These are phyloP conservation scores for Alectoris magna DNA, from an alignment of 2,797 vertebrate genomes.

Conservation along the genomic window DNA sequence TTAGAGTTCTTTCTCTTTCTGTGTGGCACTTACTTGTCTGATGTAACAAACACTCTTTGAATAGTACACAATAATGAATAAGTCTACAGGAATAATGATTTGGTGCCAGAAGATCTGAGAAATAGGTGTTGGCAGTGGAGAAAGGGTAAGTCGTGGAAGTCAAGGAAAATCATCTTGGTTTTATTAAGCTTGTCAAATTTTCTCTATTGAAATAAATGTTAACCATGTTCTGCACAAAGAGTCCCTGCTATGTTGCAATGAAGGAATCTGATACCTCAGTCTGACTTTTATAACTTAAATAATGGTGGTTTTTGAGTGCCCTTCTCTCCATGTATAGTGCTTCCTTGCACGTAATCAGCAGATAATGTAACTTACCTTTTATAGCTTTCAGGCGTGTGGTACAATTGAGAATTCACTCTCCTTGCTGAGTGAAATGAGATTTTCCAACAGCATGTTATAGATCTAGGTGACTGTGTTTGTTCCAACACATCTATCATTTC, in stretches of 20 bases:
- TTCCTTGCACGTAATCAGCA: slow-evolving; percentile 34
- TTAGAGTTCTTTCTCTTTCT: background rate
- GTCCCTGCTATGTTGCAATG: slow-evolving; percentile 5
- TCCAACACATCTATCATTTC: slow-evolving; percentile 41
- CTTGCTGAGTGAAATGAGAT: slow-evolving; percentile 23
- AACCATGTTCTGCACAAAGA: slow-evolving; percentile 28
- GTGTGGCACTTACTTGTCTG: background rate
- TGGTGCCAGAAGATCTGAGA: slow-evolving; percentile 54
- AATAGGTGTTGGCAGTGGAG: slow-evolving; percentile 28
- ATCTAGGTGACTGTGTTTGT: slow-evolving; percentile 52
- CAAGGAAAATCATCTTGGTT: slow-evolving; percentile 60
- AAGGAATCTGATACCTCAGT: slow-evolving; percentile 26
- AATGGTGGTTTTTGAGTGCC: slow-evolving; percentile 33
- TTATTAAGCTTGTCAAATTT: slow-evolving; percentile 66
- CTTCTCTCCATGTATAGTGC: background rate
- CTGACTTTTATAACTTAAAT: slow-evolving; percentile 48
- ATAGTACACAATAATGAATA: slow-evolving; percentile 8
- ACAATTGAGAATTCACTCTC: slow-evolving; percentile 41
- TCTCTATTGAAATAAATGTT: slow-evolving; percentile 55
- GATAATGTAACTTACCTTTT: slow-evolving; percentile 40
- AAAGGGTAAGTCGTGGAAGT: slow-evolving; percentile 61
- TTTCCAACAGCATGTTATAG: background rate
- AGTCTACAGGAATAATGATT: slow-evolving; percentile 40
- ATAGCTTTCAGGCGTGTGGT: background rate
- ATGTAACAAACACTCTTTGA: background rate